These are phyloP conservation scores for Ciconia maguari DNA, from an alignment of 2,113 vertebrate species.

Conservation along the genomic window DNA sequence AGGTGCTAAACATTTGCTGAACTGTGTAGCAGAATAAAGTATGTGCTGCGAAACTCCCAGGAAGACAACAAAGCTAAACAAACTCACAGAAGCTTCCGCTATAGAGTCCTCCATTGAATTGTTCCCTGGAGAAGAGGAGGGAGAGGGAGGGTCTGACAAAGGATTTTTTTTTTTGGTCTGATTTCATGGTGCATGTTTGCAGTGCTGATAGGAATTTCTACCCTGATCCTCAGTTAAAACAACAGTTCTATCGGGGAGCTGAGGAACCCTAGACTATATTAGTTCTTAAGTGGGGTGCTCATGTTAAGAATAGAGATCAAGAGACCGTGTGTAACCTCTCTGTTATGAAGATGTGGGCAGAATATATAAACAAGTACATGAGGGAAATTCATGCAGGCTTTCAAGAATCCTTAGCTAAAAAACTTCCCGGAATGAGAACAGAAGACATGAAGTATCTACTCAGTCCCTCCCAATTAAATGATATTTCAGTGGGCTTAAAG, in stretches of 20 bases:
- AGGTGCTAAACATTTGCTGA: background rate
- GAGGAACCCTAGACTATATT: background rate
- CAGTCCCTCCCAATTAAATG: background rate
- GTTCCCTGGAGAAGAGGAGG: background rate
- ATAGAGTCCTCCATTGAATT: background rate
- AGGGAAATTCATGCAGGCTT: background rate
- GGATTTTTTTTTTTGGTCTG: background rate
- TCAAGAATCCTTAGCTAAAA: background rate
- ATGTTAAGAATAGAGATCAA: background rate
- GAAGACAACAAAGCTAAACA: background rate
- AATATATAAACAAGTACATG: background rate
- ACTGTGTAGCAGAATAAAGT: background rate
- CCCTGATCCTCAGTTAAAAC: background rate
- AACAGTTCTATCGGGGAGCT: fast-evolving
- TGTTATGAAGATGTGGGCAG: background rate
- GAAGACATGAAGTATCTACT: background rate
- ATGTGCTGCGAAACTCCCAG: background rate
- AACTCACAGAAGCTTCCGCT: background rate
- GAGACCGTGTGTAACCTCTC: background rate
- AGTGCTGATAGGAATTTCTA: background rate
- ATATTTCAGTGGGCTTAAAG: background rate
- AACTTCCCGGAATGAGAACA: background rate
- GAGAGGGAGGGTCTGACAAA: background rate
- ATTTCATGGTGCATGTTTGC: background rate
- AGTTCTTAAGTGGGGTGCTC: background rate